Conservation (phyloP, 1,140 invertebrate species). For the Eufriesea mexicana region DNA sequence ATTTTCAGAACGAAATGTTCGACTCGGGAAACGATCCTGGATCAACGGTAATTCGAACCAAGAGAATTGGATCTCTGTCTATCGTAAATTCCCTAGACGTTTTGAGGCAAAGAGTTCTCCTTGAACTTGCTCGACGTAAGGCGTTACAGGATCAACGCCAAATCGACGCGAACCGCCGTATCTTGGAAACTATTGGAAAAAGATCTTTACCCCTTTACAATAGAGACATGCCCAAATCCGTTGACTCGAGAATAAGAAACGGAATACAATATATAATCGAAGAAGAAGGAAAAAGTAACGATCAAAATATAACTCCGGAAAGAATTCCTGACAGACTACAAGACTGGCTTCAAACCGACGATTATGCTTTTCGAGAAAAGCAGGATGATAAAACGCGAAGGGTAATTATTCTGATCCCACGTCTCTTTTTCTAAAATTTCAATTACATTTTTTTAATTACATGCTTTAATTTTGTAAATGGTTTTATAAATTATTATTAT, state of each 20-base stretch:
- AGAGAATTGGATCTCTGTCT: conserved; percentile 82
- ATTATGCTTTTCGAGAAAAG: conserved; percentile 50
- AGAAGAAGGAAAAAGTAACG: not conserved
- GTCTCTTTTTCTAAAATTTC: not conserved
- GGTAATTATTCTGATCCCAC: not conserved
- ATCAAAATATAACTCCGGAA: conserved; percentile 2
- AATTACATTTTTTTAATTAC: no score
- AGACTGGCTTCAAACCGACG: conserved; percentile 67
- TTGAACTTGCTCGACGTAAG: conserved; percentile 83
- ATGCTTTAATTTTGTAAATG: no score
- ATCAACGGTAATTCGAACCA: conserved; percentile 60
- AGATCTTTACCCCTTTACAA: conserved; percentile 66
- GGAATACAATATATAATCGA: conserved; percentile 1
- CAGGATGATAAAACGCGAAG: conserved; percentile 52
- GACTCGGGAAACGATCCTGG: conserved; percentile 47
- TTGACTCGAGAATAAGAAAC: conserved; percentile 22
- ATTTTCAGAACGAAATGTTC: conserved; percentile 56
- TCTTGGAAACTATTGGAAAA: conserved; percentile 77
- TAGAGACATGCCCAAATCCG: not conserved
- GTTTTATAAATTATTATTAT: no score
- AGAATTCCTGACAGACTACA: conserved; percentile 44
- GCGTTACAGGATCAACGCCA: conserved; percentile 81
- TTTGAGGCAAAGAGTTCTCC: conserved; percentile 82
- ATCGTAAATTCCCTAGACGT: conserved; percentile 85
- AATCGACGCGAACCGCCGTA: conserved; percentile 78